Conservation (phyloP, 2,888 invertebrate genomes). For the Athripsodes cinereus region DNA sequence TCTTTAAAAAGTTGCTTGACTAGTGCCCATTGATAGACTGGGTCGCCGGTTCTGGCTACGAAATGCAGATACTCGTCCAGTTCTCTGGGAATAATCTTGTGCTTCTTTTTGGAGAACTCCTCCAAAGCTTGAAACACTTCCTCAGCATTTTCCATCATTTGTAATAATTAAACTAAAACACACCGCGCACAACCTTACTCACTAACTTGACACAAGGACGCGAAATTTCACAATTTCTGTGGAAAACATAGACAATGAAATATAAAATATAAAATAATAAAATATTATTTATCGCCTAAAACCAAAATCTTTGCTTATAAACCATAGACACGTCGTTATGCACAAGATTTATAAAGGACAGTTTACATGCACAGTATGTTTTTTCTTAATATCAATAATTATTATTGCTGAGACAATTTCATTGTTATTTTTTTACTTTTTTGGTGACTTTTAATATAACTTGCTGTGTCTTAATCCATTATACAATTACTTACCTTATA, state of each 20-base stretch:
- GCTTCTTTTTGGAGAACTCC: constrained; percentile 70
- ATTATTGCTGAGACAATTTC: no score
- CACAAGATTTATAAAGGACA: no score
- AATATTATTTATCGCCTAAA: no score
- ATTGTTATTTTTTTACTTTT: no score
- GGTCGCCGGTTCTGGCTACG: constrained; percentile 92
- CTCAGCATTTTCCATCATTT: constrained; percentile 74
- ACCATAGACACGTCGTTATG: no score
- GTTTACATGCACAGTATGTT: no score
- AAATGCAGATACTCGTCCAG: constrained; percentile 84
- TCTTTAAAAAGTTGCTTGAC: constrained; percentile 83
- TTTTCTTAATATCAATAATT: no score
- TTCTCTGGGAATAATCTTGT: constrained; percentile 79
- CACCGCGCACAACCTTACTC: background rate
- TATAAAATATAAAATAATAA: no score
- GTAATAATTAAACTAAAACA: constrained; percentile 8
- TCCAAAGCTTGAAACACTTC: constrained; percentile 78
- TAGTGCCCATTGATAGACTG: constrained; percentile 86
- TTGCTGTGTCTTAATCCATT: no score
- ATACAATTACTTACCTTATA: no score
- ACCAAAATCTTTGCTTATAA: no score
- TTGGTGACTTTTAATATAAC: background rate
- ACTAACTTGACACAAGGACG: constrained; percentile 15
- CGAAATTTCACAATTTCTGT: constrained; percentile 8
- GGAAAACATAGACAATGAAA: background rate